These are phyloP conservation scores for Anthopleura xanthogrammica DNA, from an alignment of 92 coral and sea anemone species.

Conservation along the genomic window DNA sequence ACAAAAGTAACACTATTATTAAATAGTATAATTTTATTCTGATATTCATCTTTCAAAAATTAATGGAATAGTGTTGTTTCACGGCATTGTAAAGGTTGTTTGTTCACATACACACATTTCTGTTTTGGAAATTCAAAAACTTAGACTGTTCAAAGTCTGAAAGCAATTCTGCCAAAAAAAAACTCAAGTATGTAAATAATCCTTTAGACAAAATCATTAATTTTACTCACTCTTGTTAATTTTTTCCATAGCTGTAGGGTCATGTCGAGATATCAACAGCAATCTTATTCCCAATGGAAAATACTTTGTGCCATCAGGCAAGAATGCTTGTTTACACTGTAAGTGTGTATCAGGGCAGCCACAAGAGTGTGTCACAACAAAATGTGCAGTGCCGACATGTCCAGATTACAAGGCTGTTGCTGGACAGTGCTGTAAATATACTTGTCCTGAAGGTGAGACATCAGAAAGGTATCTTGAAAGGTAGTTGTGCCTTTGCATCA, in stretches of 20 bases:
- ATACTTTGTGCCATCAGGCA: conserved; percentile 72
- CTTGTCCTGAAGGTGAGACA: conserved; percentile 81
- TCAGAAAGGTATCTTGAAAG: neutral
- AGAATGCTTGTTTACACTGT: conserved; percentile 82
- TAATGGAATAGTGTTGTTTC: too few relatives aligned
- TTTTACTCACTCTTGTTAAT: neutral
- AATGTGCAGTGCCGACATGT: conserved; percentile 89
- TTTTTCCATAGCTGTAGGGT: conserved; percentile 43
- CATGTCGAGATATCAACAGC: conserved; percentile 71
- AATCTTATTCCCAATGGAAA: conserved; percentile 61
- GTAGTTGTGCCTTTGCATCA: too few relatives aligned
- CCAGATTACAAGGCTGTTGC: conserved; percentile 72
- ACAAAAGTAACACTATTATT: too few relatives aligned
- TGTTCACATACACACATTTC: too few relatives aligned
- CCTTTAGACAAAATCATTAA: neutral
- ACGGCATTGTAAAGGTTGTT: too few relatives aligned
- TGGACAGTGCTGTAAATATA: conserved; percentile 92
- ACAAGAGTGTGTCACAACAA: conserved; percentile 68
- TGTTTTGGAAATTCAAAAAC: too few relatives aligned
- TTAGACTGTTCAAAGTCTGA: too few relatives aligned
- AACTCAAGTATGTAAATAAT: too few relatives aligned
- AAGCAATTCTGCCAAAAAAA: too few relatives aligned
- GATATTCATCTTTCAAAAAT: too few relatives aligned
- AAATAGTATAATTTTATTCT: too few relatives aligned
- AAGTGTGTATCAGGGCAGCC: conserved; percentile 85